phyloP scores from a whole-genome alignment of 2,113 vertebrate genomes.

The Danionella cerebrum region DNA sequence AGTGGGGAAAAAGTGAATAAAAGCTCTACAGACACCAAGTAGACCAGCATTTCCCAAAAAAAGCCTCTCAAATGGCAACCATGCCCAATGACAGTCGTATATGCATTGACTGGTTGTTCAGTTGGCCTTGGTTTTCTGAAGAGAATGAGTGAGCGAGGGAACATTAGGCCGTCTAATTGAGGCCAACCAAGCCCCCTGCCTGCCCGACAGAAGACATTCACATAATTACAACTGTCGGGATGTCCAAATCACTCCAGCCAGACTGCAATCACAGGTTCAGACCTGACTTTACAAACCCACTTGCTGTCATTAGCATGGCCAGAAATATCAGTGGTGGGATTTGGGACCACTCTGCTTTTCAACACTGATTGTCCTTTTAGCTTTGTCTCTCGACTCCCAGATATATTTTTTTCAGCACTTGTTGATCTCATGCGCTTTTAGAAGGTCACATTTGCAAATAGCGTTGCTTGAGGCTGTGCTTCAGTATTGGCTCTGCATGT shows the following conservation, averaged over 20 bases:
- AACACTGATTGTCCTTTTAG: conserved; percentile 30
- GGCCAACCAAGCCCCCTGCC: conserved; percentile 51
- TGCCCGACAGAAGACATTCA: conserved; percentile 43
- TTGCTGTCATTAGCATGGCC: conserved; percentile 44
- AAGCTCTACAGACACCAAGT: neutral
- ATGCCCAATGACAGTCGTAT: neutral
- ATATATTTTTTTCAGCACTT: too few species aligned
- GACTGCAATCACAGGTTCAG: conserved; percentile 44
- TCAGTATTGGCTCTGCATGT: too few species aligned
- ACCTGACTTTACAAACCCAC: conserved; percentile 43
- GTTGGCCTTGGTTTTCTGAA: conserved; percentile 45
- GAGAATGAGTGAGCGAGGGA: conserved; percentile 8
- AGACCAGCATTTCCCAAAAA: neutral
- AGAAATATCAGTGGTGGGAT: conserved; percentile 36
- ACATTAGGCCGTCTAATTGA: conserved; percentile 61
- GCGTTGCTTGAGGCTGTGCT: too few species aligned
- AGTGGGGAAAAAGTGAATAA: conserved; percentile 2
- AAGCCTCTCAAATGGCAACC: neutral
- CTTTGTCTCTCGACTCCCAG: neutral
- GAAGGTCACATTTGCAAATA: neutral
- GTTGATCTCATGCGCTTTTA: conserved; percentile 30
- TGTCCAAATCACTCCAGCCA: conserved; percentile 51
- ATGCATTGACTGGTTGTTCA: neutral
- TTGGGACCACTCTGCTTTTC: conserved; percentile 21
- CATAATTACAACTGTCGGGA: conserved; percentile 56